Evolutionary conservation across 2,797 vertebrate species (phyloP), one percentile per base, ranked within the genome.

Genomic region (Macroramphosus scolopax): DNA sequence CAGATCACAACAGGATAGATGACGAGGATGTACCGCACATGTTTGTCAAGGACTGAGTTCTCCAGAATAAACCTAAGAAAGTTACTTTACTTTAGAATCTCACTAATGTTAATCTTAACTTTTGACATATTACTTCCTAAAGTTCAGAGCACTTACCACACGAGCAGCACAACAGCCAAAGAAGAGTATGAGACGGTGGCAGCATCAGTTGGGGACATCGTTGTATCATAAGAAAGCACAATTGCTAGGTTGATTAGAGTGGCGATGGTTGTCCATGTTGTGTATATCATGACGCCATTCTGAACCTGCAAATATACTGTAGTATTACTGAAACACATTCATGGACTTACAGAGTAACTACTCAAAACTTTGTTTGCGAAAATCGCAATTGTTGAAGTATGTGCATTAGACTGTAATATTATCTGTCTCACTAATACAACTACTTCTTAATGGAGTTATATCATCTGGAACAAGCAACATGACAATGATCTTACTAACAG

Each of bases 161-260:
- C 17, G 16, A 87, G 20, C 42, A 89, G 38, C 50, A 81, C 39
- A n/a, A n/a, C 68, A 8, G 68, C 14, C 45, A 90, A 64, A n/a
- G 84, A 5, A 10, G 77, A 86, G 56, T 89, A 88, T 0, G n/a
- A n/a, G n/a, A 89, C 9, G 2, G 87, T 90, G 24, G 78, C 87
- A n/a, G n/a, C n/a, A n/a, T n/a, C n/a, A n/a, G n/a, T n/a, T n/a
- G n/a, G n/a, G n/a, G n/a, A n/a, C n/a, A n/a, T n/a, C n/a, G n/a
- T n/a, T n/a, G n/a, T n/a, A n/a, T n/a, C n/a, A n/a, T n/a, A n/a
- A n/a, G n/a, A n/a, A n/a, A n/a, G n/a, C n/a, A n/a, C n/a, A n/a
- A n/a, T n/a, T n/a, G n/a, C n/a, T n/a, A n/a, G n/a, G 69, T 94
- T 95, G 31, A 96, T 87, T 17, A 95, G 87, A 0, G 88, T 90